Evolutionary conservation across 2,113 vertebrate genomes (phyloP).

Genomic region (Loxodonta africana): DNA sequence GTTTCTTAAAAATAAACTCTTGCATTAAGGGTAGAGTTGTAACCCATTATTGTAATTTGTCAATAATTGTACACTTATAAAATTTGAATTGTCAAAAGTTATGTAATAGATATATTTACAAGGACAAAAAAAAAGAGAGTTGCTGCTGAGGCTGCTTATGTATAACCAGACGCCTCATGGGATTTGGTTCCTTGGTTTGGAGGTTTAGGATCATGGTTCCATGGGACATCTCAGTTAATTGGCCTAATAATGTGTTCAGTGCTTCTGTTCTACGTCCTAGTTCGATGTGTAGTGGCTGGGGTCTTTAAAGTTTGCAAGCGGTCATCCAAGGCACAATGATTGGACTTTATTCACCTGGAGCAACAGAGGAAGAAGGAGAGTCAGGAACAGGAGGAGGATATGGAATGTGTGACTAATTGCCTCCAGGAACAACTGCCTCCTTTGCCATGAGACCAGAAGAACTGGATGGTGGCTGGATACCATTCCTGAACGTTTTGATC

Average conservation of each 20-base stretch:
- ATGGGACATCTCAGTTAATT: background rate
- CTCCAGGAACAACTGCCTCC: background rate
- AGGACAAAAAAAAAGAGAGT: background rate
- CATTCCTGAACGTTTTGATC: background rate
- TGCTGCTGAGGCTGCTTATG: background rate
- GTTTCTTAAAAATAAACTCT: slow-evolving; percentile 29
- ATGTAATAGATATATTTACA: background rate
- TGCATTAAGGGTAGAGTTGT: background rate
- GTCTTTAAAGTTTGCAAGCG: background rate
- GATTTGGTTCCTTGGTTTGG: background rate
- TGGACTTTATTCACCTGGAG: background rate
- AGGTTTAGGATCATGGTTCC: background rate
- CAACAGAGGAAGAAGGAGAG: background rate
- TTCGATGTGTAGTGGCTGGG: background rate
- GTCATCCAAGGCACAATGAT: background rate
- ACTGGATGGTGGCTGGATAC: background rate
- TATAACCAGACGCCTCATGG: background rate
- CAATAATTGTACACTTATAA: background rate
- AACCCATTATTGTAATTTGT: background rate
- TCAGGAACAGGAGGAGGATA: background rate
- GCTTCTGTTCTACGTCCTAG: background rate
- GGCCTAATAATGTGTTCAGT: background rate
- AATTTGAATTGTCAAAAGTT: background rate
- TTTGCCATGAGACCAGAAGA: background rate
- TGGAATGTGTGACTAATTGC: background rate